These are phyloP conservation scores for Lucilia sericata DNA, from an alignment of 1,140 invertebrate genomes.

Conservation along the genomic window DNA sequence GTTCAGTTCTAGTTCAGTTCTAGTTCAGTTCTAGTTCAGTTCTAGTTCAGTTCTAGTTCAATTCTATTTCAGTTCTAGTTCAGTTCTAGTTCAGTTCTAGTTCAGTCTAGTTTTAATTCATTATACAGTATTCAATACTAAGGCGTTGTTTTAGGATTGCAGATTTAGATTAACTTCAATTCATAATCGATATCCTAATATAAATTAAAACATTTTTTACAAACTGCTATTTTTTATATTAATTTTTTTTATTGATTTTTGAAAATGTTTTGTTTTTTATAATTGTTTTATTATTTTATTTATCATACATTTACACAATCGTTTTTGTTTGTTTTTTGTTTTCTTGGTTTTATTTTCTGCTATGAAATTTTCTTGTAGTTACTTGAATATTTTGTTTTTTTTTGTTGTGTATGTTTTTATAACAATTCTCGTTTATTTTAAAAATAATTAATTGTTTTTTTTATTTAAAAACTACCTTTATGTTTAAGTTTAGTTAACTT, in stretches of 20 bases:
- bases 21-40: too few relatives aligned
- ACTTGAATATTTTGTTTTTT: conserved; percentile 20
- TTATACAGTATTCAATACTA: too few relatives aligned
- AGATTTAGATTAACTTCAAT: too few relatives aligned
- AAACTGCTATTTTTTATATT: not conserved
- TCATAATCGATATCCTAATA: too few relatives aligned
- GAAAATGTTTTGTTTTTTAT: conserved; percentile 31
- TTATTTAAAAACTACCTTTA: conserved; percentile 16
- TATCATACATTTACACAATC: conserved; percentile 41
- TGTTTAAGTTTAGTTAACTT: conserved; percentile 17
- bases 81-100: too few relatives aligned
- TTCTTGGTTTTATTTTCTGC: not conserved
- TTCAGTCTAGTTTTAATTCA: too few relatives aligned
- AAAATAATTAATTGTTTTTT: conserved; percentile 25
- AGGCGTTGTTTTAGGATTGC: too few relatives aligned
- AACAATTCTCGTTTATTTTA: conserved; percentile 31
- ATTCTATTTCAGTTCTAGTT: too few relatives aligned
- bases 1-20: too few relatives aligned
- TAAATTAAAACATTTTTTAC: not conserved
- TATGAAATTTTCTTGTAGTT: conserved; percentile 31
- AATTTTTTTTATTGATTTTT: conserved; percentile 30
- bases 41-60: too few relatives aligned
- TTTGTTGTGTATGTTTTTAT: not conserved
- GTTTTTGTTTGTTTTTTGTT: conserved; percentile 1
- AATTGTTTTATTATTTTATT: conserved; percentile 33